A percentile compares a stretch with the other conserved stretches of the same genome.
Conservation (phyloP, 2,113 vertebrate genomes). For the Nannospalax galili region DNA sequence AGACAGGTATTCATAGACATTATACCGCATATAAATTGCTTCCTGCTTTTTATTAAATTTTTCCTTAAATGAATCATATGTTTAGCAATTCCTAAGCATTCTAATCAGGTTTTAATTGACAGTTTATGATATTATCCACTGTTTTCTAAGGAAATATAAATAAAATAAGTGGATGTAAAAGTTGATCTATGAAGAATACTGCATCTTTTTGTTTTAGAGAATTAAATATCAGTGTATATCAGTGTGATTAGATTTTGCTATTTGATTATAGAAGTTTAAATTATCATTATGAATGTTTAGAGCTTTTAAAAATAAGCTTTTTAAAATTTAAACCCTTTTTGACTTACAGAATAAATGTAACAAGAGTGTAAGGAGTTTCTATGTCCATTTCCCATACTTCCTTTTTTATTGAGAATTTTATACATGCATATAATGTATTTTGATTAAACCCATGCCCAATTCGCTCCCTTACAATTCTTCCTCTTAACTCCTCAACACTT, state of each 20-base stretch:
- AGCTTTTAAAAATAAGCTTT: conserved; percentile 1
- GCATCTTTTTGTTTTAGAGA: neutral
- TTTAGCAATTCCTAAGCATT: neutral
- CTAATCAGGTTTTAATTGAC: conserved; percentile 9
- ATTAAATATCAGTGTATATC: conserved; percentile 7
- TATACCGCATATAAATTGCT: neutral
- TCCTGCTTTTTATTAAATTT: neutral
- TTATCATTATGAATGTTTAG: neutral
- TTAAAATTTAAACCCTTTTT: conserved; percentile 26
- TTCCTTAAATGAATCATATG: conserved; percentile 34
- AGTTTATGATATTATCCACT: neutral
- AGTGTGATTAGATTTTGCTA: neutral
- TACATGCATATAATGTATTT: neutral
- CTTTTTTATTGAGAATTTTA: neutral
- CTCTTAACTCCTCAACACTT: no score
- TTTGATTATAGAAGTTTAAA: conserved; percentile 2
- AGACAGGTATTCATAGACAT: neutral
- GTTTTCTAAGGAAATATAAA: conserved; percentile 33
- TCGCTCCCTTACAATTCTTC: no score
- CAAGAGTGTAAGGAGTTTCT: neutral
- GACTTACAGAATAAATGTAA: neutral
- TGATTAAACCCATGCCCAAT: neutral
- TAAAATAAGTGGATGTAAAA: neutral
- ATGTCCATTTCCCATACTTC: neutral
- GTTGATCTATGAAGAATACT: neutral